These are phyloP conservation scores for Tachina grossa DNA, from an alignment of 2,888 invertebrate genomes.

Conservation along the genomic window DNA sequence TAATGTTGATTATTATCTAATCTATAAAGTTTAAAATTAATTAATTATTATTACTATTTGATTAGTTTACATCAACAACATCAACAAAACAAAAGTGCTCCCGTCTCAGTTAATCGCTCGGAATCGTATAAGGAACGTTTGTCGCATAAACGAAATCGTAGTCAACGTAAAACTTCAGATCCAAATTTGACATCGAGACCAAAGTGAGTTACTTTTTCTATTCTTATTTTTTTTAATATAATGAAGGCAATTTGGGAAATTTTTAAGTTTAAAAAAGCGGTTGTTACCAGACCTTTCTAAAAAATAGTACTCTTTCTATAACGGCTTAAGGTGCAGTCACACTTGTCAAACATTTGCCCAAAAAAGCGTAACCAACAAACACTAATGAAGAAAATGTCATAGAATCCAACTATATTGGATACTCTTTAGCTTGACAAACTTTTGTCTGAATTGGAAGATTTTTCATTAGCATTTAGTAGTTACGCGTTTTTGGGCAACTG, in stretches of 20 bases:
- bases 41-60: background rate
- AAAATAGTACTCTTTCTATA: no score
- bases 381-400: no score
- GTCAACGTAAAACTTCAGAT: slow-evolving; percentile 91
- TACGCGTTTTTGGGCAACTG: no score
- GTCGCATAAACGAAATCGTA: slow-evolving; percentile 87
- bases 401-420: no score
- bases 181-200: slow-evolving; percentile 88
- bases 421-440: no score
- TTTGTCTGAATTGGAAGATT: no score
- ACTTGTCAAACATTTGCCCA: no score
- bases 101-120: slow-evolving; percentile 85
- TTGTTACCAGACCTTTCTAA: no score
- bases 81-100: slow-evolving; percentile 81
- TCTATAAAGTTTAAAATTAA: background rate
- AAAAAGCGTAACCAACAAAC: no score
- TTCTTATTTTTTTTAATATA: background rate
- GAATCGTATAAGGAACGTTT: slow-evolving; percentile 89
- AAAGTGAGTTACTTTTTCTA: slow-evolving; percentile 83
- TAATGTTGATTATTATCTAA: slow-evolving; percentile 60
- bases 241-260: slow-evolving; percentile 40
- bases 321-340: no score
- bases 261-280: background rate
- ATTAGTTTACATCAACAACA: slow-evolving; percentile 77
- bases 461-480: no score